Percentiles rank a stretch among this genome's conserved stretches.
Evolutionary conservation across 2,888 invertebrate species (phyloP).

Genomic region (Parthenolecanium corni): DNA sequence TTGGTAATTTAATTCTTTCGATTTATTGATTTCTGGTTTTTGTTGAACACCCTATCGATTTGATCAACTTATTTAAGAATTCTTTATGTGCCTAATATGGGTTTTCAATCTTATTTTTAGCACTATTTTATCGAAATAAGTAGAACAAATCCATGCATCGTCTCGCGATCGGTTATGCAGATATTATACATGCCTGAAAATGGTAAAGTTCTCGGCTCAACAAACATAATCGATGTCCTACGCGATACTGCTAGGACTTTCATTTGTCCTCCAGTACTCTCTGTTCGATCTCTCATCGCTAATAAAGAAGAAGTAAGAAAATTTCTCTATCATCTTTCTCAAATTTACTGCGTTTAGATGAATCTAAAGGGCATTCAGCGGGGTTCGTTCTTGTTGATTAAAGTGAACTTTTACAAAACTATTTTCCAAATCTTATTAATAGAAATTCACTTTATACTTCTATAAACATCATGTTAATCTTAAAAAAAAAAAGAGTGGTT

Average conservation of each 20-base stretch:
- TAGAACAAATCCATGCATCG: conserved; percentile 72
- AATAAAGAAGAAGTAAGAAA: conserved; percentile 40
- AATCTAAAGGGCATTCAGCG: no score
- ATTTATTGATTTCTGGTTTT: no score
- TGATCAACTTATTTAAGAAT: no score
- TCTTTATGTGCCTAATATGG: neutral
- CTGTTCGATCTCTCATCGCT: conserved; percentile 56
- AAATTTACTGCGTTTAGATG: neutral
- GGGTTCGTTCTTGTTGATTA: no score
- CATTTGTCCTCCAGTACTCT: conserved; percentile 79
- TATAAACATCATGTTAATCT: no score
- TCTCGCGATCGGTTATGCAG: conserved; percentile 82
- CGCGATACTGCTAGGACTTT: conserved; percentile 76
- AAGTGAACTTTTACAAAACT: no score
- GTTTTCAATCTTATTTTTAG: conserved; percentile 40
- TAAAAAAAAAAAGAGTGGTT: no score
- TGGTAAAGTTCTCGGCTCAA: conserved; percentile 47
- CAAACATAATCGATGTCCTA: conserved; percentile 63
- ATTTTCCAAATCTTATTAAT: no score
- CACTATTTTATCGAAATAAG: conserved; percentile 92
- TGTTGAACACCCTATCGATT: no score
- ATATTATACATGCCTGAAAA: conserved; percentile 54
- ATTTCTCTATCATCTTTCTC: neutral
- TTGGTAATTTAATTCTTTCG: conserved; percentile 48
- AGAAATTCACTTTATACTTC: no score